Evolutionary conservation across 1,140 invertebrate species (phyloP), one percentile per base, ranked within the genome.

Genomic region (Cherax destructor): DNA sequence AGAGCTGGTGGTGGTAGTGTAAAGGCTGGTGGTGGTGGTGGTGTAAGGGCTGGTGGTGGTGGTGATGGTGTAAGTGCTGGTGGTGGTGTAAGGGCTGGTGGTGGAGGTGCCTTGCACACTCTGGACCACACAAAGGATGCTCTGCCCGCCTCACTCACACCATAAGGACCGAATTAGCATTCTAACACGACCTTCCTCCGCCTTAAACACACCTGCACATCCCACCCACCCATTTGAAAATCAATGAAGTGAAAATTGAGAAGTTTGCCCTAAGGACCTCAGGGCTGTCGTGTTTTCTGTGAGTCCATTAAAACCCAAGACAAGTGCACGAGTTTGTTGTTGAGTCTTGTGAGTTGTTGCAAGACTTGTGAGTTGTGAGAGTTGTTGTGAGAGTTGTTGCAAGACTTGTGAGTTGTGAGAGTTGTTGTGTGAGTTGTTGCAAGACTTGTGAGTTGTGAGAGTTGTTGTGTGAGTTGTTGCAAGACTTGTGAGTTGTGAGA

Each of bases 171-270:
- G 78, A 77, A 86, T 79, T 86, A 86, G 85, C 85, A 79, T 86
- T 81, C 86, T 24, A 50, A 80, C 47, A 77, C 78, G 21, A 10
- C 56, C 10, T 50, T 50, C 77, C 41, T 56, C 61, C 85, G 56
- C 85, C 85, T 74, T 86, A 77, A 79, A 86, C 72, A 77, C 77
- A 86, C 18, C 5, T 52, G 85, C 80, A 83, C 87, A 69, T 49
- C 78, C 79, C 52, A 59, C 78, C 88, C 78, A 30, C 10, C 72
- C 30, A 90, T 90, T 81, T 90, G 88, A 90, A 90, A 90, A 78
- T 83, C 81, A 78, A 90, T 90, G 88, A 90, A 69, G 88, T 90
- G 88, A 90, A 90, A 90, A 90, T 90, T 90, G 88, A 88, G 87
- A 88, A 88, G 79, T 88, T 69, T 88, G 47, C 86, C 77, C 76